Evolutionary conservation across 2,797 vertebrate species (phyloP).

Genomic region (Myripristis jacobus): DNA sequence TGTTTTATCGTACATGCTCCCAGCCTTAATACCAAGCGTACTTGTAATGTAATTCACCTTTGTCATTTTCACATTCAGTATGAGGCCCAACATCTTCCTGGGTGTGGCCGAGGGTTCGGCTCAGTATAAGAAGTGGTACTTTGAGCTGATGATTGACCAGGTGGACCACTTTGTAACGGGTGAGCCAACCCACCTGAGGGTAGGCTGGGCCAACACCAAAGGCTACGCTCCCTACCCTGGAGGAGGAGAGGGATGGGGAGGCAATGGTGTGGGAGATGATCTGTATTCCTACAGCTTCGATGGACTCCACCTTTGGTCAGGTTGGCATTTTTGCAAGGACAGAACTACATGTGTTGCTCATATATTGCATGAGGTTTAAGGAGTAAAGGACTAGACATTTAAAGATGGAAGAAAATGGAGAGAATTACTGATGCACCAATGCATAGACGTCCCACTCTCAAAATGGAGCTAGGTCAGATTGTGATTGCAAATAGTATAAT

Average conservation of each 20-base stretch:
- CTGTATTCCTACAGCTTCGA: slow-evolving; percentile 97
- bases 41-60: too few relatives aligned
- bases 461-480: too few relatives aligned
- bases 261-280: slow-evolving; percentile 96
- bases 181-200: slow-evolving; percentile 93
- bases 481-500: too few relatives aligned
- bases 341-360: neutral
- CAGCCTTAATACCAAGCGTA: too few relatives aligned
- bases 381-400: too few relatives aligned
- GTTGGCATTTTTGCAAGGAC: slow-evolving; percentile 76
- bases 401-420: too few relatives aligned
- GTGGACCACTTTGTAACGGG: slow-evolving; percentile 96
- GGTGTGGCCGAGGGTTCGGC: slow-evolving; percentile 96
- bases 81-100: slow-evolving; percentile 97
- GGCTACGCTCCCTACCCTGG: slow-evolving; percentile 98
- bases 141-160: slow-evolving; percentile 96
- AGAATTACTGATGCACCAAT: too few relatives aligned
- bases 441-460: too few relatives aligned
- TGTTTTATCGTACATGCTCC: too few relatives aligned
- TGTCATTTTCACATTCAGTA: slow-evolving; percentile 78
- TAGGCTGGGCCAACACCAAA: slow-evolving; percentile 97
- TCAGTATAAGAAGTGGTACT: slow-evolving; percentile 99
- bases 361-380: too few relatives aligned
- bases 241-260: slow-evolving; percentile 98
- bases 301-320: slow-evolving; percentile 98